phyloP scores from a whole-genome alignment of 2,797 vertebrate species.

The Chaetodon trifasciatus region DNA sequence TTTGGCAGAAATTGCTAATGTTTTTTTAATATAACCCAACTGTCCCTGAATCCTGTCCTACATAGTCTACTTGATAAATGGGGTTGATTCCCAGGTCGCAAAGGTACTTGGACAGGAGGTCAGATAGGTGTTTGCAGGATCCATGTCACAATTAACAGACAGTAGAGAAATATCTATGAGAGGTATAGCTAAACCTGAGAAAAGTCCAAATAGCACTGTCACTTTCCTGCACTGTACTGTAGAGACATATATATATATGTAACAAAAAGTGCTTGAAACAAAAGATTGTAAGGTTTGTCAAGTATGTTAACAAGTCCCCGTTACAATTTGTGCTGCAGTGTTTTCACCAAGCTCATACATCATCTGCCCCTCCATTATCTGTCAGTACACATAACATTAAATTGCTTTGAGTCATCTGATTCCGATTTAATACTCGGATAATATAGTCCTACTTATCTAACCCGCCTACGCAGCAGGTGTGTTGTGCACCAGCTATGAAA shows the following conservation, averaged over 20 bases:
- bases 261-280: neutral
- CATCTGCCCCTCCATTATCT: neutral
- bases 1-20: neutral
- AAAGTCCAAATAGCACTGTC: neutral
- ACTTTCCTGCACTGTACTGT: neutral
- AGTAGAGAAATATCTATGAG: too few species aligned
- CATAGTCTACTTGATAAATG: neutral
- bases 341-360: neutral
- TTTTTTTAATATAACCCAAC: neutral
- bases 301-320: neutral
- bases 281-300: constrained; percentile 9
- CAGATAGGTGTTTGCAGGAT: too few species aligned
- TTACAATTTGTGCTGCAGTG: neutral
- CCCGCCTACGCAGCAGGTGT: neutral
- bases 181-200: neutral
- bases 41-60: neutral
- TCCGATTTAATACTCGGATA: constrained; percentile 13
- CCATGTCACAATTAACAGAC: too few species aligned
- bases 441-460: constrained; percentile 16
- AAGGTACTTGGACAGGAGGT: neutral
- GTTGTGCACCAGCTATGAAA: constrained; percentile 9
- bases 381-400: constrained; percentile 4
- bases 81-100: neutral
- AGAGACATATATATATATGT: too few species aligned
- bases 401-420: neutral